A percentile compares a stretch with the other conserved stretches of the same genome.
Conservation (phyloP, 2,113 vertebrate species). For the Anolis carolinensis region DNA sequence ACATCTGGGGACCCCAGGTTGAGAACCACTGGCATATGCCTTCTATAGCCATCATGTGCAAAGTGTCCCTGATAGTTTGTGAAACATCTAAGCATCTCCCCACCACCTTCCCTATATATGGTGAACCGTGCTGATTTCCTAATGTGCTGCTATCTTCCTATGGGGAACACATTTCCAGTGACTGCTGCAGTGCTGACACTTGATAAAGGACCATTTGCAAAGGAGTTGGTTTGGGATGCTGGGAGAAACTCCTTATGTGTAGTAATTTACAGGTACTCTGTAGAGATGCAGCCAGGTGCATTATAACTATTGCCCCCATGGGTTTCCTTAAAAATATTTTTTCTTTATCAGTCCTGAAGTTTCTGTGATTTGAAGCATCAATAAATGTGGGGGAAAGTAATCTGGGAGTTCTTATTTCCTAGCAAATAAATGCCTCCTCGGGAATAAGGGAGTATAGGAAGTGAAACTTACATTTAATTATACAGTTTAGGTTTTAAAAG, state of each 20-base stretch:
- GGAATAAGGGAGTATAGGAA: constrained; percentile 5
- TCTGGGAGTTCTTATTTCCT: constrained; percentile 28
- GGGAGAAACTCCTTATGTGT: not conserved
- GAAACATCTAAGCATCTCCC: not conserved
- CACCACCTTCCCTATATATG: not conserved
- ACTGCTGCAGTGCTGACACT: not conserved
- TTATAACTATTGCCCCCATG: not conserved
- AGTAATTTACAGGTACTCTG: constrained; percentile 8
- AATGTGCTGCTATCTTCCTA: not conserved
- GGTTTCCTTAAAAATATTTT: constrained; percentile 16
- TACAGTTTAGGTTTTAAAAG: constrained; percentile 34
- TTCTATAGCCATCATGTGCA: not conserved
- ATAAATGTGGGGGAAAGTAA: not conserved
- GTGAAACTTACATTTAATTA: constrained; percentile 18
- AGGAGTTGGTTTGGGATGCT: not conserved
- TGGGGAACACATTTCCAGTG: not conserved
- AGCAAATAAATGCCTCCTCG: constrained; percentile 7
- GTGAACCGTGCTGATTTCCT: not conserved
- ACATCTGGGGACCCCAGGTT: too few species aligned
- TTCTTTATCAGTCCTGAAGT: not conserved
- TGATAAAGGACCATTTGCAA: not conserved
- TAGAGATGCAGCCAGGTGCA: not conserved
- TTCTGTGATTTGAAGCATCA: constrained; percentile 25
- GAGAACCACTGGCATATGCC: too few species aligned
- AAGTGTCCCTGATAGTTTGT: not conserved